Evolutionary conservation across 2,888 invertebrate genomes (phyloP), one percentile per base, ranked within the genome.

Genomic region (Cryptocheilus praepositus): DNA sequence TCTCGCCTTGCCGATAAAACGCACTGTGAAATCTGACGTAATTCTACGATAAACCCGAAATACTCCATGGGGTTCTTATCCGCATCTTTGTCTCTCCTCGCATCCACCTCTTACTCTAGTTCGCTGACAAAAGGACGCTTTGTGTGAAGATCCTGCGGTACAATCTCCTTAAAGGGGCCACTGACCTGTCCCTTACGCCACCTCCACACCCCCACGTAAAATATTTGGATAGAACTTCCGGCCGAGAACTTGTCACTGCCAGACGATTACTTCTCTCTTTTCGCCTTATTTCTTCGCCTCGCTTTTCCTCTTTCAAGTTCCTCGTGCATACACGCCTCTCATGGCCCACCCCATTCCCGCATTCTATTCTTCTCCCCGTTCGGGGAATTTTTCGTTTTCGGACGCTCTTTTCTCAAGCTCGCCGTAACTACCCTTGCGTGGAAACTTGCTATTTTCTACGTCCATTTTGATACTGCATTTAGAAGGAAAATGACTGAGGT

Each of bases 191-290:
- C 64, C 71, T 74, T 71, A 71, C 74, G 45, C 70, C 61, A 62
- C 46, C 73, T 22, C 56, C 49, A 3, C 68, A 49, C 55, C 67
- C 66, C 56, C 59, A 64, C 62, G 62, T 71, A 71, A 74, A 74
- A 74, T 74, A 74, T 74, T 74, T 74, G 73, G 74, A 74, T 68
- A 68, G 74, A 71, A 74, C 71, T 74, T 74, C 74, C 74, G 73
- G 70, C 51, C 49, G 51, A 11, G 52, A 62, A 68, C 49, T 61
- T 56, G 49, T 43, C 51, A 62, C 64, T 66, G 72, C 72, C 73
- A 70, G 69, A 54, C 66, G 49, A 49, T 18, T 49, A 49, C 16
- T 49, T 49, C 49, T 43, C 22, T 61, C 55, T 57, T 56, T 64
- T 55, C n/a, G n/a, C n/a, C n/a, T n/a, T n/a, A n/a, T n/a, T n/a